Evolutionary conservation across 2,888 invertebrate genomes (phyloP), one percentile per base, ranked within the genome.

Genomic region (Pollenia labialis): DNA sequence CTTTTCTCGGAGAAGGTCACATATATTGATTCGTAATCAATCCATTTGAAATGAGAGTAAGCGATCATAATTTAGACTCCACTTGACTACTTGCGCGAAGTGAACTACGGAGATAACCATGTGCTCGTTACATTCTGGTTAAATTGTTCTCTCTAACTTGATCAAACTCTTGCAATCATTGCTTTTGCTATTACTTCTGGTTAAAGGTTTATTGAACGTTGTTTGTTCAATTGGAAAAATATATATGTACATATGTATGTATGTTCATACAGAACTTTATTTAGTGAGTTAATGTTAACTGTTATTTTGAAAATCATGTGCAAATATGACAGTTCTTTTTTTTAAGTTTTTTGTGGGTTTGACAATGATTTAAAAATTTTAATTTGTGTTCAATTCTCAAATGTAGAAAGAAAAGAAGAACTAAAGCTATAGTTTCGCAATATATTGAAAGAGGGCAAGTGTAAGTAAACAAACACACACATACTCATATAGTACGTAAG

Each of bases 281-380:
- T 6, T 6, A 32, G 32, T 32, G 32, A 46, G 7, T 4, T 48
- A 60, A 68, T 68, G 50, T 68, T 18, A 82, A 76, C 52, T 60
- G 75, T 62, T 76, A 76, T 75, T 82, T 80, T 60, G 66, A 81
- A 82, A 87, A 87, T 87, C 83, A 87, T 87, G 87, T 81, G 72
- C 87, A 87, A 87, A 87, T 87, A 87, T 87, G 87, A 87, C 81
- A 84, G 79, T 60, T 77, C 74, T 75, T 72, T 64, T 18, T n/a
- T 50, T 75, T 1, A 40, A 7, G 8, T 58, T 58, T 42, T 60
- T 71, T 1, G 64, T 68, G 68, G 56, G 32, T 71, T 76, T 62
- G 40, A 62, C 71, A 83, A 84, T 81, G 68, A 76, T 87, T 75
- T 72, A 66, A 79, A 77, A 79, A 60, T 44, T 71, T 72, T 42